These are phyloP conservation scores for Chionodraco myersi DNA, from an alignment of 2,113 vertebrate genomes.

Conservation along the genomic window DNA sequence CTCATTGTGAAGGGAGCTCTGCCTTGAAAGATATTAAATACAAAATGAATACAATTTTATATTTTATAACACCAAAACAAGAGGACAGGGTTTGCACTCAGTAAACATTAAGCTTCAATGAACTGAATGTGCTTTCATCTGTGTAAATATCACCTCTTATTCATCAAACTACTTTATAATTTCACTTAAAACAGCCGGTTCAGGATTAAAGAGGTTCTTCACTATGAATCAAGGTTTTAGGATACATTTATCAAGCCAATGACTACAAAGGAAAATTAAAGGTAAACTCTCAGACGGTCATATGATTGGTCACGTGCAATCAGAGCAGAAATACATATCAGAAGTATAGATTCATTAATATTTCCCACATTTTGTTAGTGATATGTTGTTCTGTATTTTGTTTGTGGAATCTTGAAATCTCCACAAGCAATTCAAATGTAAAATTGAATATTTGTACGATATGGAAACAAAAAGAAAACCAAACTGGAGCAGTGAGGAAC, in stretches of 20 bases:
- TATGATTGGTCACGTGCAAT: background rate
- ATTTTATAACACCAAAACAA: background rate
- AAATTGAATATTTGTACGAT: too few relatives aligned
- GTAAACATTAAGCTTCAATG: background rate
- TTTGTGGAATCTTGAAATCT: background rate
- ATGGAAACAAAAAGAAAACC: background rate
- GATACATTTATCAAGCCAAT: background rate
- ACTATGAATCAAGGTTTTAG: background rate
- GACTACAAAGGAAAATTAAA: background rate
- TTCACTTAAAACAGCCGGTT: background rate
- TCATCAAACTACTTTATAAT: background rate
- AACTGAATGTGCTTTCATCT: background rate
- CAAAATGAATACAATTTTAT: background rate
- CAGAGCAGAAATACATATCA: background rate
- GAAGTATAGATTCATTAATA: background rate
- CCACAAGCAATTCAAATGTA: background rate
- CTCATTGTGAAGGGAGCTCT: background rate
- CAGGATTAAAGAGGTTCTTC: background rate
- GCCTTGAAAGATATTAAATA: background rate
- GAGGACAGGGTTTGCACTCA: too few relatives aligned
- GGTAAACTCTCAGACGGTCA: background rate
- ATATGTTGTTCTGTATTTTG: too few relatives aligned
- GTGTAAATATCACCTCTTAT: background rate
- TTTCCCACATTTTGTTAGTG: background rate
- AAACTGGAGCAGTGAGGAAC: background rate